Evolutionary conservation across 2,797 vertebrate genomes (phyloP).

Genomic region (Coranthus polyacanthus): DNA sequence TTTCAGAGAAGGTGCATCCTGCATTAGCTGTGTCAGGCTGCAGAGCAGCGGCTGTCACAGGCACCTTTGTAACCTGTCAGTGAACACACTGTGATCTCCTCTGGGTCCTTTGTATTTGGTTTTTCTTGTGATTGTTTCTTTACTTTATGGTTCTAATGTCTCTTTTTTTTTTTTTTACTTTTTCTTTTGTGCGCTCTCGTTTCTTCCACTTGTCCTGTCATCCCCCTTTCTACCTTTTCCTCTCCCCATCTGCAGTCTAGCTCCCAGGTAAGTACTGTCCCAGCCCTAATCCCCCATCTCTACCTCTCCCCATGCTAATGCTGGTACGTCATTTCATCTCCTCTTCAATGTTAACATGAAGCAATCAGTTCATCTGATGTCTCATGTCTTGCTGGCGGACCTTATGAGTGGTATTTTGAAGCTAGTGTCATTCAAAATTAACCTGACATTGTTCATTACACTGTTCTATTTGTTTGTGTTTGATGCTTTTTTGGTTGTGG

Average conservation of each 20-base stretch:
- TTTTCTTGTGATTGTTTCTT: conserved; percentile 53
- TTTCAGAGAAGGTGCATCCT: conserved; percentile 76
- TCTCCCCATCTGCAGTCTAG: conserved; percentile 91
- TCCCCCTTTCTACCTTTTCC: conserved; percentile 76
- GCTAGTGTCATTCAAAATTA: conserved; percentile 33
- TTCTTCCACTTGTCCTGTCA: conserved; percentile 60
- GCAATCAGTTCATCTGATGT: conserved; percentile 34
- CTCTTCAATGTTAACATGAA: conserved; percentile 40
- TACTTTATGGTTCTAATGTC: conserved; percentile 66
- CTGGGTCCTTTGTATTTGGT: conserved; percentile 47
- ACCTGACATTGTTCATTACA: conserved; percentile 13
- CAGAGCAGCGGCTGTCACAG: conserved; percentile 52
- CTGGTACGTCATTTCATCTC: conserved; percentile 40
- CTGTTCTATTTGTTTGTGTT: conserved; percentile 35
- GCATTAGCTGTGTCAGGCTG: conserved; percentile 67
- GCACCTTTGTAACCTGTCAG: conserved; percentile 42
- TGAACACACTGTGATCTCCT: conserved; percentile 51
- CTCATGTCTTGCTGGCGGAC: conserved; percentile 43
- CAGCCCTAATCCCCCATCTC: conserved; percentile 26
- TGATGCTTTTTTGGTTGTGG: conserved; percentile 28
- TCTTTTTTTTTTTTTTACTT: conserved; percentile 54
- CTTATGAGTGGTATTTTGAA: conserved; percentile 50
- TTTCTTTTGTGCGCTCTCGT: conserved; percentile 63
- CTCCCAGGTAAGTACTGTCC: conserved; percentile 90
- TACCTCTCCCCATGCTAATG: conserved; percentile 33